Base-by-base conservation (phyloP, 2,797 vertebrate genomes). In the Falco peregrinus region DNA sequence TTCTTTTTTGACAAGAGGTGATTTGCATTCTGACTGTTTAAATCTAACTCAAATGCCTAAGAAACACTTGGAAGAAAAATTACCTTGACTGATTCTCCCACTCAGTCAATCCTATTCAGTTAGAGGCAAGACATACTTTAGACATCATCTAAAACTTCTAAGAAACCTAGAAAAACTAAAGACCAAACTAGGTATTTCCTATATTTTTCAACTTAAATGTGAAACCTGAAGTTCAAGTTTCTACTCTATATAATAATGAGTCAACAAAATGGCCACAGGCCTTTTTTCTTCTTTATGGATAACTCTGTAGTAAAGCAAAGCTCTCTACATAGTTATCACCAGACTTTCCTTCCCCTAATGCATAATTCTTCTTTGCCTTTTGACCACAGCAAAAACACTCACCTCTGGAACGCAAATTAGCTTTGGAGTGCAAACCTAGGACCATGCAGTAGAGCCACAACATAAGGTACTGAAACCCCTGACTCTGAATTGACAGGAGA, bases 211-310 rank as follows among this genome's bases (percentile, higher is more conserved):
- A 76, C 57, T 69, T 87, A 29, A 68, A 80, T 45, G 28, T 81
- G 47, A 81, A 95, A 78, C 43, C 43, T 47, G 68, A 94, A 90
- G 24, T 91, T 93, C 75, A 83, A 39, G 57, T 90, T 89, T 91
- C 68, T 77, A 33, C 26, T 80, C 18, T 5, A 73, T 76, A 43
- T 39, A 74, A 61, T 43, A 75, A 89, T 31, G 57, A 91, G 45
- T 60, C 59, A 85, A 83, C 53, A 90, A 92, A 89, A 74, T 13
- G 24, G 68, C 43, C 71, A 63, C 6, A 10, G 31, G 39, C 28
- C 28, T 89, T 82, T 80, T 56, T 78, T 33, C 26, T 87, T 64
- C 47, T n/a, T 82, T 51, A 90, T 10, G 43, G 69, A 75, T 63
- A 80, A 19, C 31, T 48, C 54, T 14, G 16, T 17, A 83, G 57